A percentile compares a stretch with the other conserved stretches of the same genome.
Conservation (phyloP, 2,888 invertebrate genomes). For the Yponomeuta plumbellus region DNA sequence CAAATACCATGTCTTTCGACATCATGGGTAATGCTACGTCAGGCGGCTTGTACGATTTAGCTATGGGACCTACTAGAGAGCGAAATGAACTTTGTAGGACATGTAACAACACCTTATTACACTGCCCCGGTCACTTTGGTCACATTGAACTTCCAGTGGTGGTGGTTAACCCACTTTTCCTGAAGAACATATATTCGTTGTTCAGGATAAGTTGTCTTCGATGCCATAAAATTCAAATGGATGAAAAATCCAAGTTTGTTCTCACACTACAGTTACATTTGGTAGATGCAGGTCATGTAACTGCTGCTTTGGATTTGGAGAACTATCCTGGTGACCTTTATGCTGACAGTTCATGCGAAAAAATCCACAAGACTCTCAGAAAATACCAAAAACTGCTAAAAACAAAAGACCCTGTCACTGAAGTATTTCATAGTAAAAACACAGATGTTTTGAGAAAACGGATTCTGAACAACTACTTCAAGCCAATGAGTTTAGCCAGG, state of each 20-base stretch:
- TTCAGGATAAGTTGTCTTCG: constrained; percentile 82
- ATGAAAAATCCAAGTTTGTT: constrained; percentile 68
- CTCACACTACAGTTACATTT: constrained; percentile 82
- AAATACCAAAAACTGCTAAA: constrained; percentile 55
- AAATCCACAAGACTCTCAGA: constrained; percentile 58
- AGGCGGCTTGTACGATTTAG: constrained; percentile 94
- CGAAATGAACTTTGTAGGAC: constrained; percentile 85
- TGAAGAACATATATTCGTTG: constrained; percentile 81
- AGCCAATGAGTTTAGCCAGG: constrained; percentile 58
- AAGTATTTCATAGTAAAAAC: constrained; percentile 65
- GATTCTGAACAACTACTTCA: constrained; percentile 63
- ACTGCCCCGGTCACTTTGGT: constrained; percentile 96
- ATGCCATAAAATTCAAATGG: constrained; percentile 82
- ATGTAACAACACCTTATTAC: constrained; percentile 80
- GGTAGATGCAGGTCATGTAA: constrained; percentile 83
- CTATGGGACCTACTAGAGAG: constrained; percentile 82
- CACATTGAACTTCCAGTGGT: constrained; percentile 93
- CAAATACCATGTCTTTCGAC: constrained; percentile 87
- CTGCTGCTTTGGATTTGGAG: constrained; percentile 83
- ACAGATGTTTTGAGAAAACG: constrained; percentile 63
- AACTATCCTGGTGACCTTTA: constrained; percentile 48
- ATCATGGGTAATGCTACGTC: constrained; percentile 86
- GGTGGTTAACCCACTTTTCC: constrained; percentile 93
- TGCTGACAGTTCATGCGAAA: constrained; percentile 51
- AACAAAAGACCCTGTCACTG: constrained; percentile 42